A percentile compares a stretch with the other conserved stretches of the same genome.
phyloP scores from a whole-genome alignment of 2,113 vertebrate species.

The Sylvilagus bachmani region DNA sequence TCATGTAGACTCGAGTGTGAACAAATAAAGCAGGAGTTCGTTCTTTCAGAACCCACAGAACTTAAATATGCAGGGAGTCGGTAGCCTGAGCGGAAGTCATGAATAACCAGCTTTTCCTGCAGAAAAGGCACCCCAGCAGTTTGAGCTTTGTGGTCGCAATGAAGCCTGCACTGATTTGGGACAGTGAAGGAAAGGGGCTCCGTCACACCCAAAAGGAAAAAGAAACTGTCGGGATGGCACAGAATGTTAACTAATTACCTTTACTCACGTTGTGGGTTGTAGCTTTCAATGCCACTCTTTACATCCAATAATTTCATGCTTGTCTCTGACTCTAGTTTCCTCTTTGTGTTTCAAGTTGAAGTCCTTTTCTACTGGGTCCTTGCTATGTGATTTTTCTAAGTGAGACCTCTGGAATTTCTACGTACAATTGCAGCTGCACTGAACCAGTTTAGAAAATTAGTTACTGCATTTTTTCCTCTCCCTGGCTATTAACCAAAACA shows the following conservation, averaged over 20 bases:
- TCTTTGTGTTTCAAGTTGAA: conserved; percentile 28
- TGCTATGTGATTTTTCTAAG: background rate
- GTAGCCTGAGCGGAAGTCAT: conserved; percentile 4
- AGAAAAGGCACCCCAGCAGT: background rate
- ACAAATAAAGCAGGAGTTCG: conserved; percentile 57
- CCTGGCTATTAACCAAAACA: background rate
- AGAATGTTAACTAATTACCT: conserved; percentile 56
- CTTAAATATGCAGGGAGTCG: background rate
- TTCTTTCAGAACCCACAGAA: background rate
- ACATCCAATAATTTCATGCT: conserved; percentile 54
- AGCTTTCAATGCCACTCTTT: background rate
- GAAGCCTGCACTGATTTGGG: conserved; percentile 38
- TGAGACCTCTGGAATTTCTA: background rate
- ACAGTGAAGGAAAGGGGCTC: conserved; percentile 46
- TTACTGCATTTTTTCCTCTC: background rate
- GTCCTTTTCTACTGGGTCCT: background rate
- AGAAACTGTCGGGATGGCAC: conserved; percentile 40
- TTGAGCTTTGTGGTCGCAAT: conserved; percentile 22
- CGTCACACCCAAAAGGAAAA: conserved; percentile 56
- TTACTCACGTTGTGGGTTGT: background rate
- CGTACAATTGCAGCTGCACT: background rate
- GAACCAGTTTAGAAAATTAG: background rate
- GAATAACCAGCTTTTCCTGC: background rate
- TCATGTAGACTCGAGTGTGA: conserved; percentile 28
- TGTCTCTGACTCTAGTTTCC: conserved; percentile 32